Evolutionary conservation across 2,113 vertebrate species (phyloP), one percentile per base, ranked within the genome.

Genomic region (Papio anubis): DNA sequence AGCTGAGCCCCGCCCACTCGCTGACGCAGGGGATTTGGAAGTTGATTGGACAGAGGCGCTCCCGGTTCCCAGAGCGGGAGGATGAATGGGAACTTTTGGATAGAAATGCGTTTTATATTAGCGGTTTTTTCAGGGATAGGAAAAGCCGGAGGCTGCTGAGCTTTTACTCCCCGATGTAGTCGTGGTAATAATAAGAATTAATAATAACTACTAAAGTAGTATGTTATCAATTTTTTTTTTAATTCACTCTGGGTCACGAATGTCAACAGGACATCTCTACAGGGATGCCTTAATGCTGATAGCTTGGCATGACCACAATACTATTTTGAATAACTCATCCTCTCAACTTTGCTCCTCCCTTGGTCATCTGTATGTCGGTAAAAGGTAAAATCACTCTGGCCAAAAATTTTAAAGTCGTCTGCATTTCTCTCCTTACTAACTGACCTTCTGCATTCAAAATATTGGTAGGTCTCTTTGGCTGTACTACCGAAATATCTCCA

Each of bases 41-140:
- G 87, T 83, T 85, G 93, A 94, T 97, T 96, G 98, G 97, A 40
- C 43, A 8, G 50, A 7, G 68, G 4, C 7, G 32, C 64, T 55
- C 12, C 1, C 0, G 25, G 23, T 72, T 96, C 57, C 9, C 80
- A 43, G 81, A 43, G 2, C n/a, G 4, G 11, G 23, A n/a, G 30
- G 0, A 35, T 87, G 97, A 86, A 90, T 97, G 96, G 75, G 64
- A 48, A 57, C 2, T 0, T 27, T 87, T 8, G 40, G 10, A 7
- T 45, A 21, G 2, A 6, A 6, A 40, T 12, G 38, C 16, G 3
- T 48, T 87, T 75, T 16, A 14, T 23, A 7, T 20, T 38, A 21
- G 40, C 25, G 7, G 38, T 14, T 38, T n/a, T n/a, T 38, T 30
- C 27, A 11, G 25, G 38, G 10, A 27, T 21, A 16, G 90, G 64